These are phyloP conservation scores for Rhagologus leucostigma DNA, from an alignment of 2,113 vertebrate species.

Conservation along the genomic window DNA sequence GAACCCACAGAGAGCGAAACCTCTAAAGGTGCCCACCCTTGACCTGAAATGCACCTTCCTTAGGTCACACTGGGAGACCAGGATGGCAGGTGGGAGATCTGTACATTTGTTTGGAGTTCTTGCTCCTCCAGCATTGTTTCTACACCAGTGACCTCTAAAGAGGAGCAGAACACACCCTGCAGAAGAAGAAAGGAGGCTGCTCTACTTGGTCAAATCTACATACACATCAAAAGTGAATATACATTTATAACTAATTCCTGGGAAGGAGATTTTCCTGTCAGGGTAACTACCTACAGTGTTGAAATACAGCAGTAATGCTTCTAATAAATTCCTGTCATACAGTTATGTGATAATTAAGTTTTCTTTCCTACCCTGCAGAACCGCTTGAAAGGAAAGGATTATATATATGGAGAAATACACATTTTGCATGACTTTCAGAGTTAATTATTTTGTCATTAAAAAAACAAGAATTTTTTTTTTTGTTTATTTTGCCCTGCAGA, in stretches of 20 bases:
- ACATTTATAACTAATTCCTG: neutral
- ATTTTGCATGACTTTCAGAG: neutral
- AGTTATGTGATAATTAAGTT: neutral
- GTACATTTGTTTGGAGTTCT: neutral
- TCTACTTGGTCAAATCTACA: neutral
- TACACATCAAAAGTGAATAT: neutral
- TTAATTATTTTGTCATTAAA: neutral
- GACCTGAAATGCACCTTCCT: neutral
- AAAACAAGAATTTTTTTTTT: neutral
- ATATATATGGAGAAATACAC: neutral
- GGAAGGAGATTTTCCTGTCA: neutral
- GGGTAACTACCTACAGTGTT: neutral
- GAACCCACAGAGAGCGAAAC: neutral
- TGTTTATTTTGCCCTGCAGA: neutral
- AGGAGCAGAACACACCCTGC: neutral
- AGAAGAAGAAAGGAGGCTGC: neutral
- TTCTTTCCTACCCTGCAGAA: neutral
- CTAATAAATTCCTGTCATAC: conserved; percentile 1
- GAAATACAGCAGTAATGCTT: neutral
- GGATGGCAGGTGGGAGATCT: neutral
- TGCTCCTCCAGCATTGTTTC: neutral
- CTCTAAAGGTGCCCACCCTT: neutral
- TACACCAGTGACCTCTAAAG: neutral
- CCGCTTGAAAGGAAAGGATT: neutral
- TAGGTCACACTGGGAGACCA: neutral